phyloP scores from a whole-genome alignment of 2,888 invertebrate species.

The Chrysomela aeneicollis region DNA sequence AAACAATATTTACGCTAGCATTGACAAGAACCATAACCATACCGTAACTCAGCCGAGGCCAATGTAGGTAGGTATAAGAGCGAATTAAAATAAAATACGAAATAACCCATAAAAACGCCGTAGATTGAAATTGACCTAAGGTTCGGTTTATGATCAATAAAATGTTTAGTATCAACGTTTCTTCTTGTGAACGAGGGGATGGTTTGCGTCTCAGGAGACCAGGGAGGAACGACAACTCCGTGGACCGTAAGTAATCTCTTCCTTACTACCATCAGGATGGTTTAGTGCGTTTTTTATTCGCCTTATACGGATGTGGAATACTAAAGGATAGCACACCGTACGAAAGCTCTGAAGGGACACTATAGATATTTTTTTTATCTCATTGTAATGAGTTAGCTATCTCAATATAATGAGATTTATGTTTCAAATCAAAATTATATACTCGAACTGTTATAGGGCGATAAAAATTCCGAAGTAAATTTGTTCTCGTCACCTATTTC shows the following conservation, averaged over 20 bases:
- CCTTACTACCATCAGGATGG: slow-evolving; percentile 1
- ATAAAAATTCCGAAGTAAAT: too few species aligned
- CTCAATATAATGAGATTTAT: too few species aligned
- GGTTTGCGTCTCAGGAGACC: slow-evolving; percentile 12
- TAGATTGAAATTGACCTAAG: slow-evolving; percentile 52
- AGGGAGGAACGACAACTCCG: neutral
- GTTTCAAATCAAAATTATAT: too few species aligned
- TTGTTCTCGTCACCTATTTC: too few species aligned
- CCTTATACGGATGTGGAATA: neutral
- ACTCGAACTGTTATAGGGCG: too few species aligned
- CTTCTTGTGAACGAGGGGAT: slow-evolving; percentile 21
- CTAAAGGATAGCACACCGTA: neutral
- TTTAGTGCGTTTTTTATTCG: neutral
- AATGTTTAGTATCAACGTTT: slow-evolving; percentile 53
- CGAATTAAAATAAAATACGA: slow-evolving; percentile 46
- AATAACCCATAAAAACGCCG: slow-evolving; percentile 42
- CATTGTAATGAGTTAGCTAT: too few species aligned
- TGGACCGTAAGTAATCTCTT: neutral
- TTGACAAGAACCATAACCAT: too few species aligned
- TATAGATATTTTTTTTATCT: too few species aligned
- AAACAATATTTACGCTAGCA: too few species aligned
- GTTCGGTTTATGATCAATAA: slow-evolving; percentile 54
- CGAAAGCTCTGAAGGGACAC: neutral
- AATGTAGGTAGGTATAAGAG: slow-evolving; percentile 13
- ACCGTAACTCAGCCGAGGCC: neutral